Evolutionary conservation across 64 coral and sea anemone species (phyloP), one percentile per base, ranked within the genome.

Genomic region (Porites australiensis): DNA sequence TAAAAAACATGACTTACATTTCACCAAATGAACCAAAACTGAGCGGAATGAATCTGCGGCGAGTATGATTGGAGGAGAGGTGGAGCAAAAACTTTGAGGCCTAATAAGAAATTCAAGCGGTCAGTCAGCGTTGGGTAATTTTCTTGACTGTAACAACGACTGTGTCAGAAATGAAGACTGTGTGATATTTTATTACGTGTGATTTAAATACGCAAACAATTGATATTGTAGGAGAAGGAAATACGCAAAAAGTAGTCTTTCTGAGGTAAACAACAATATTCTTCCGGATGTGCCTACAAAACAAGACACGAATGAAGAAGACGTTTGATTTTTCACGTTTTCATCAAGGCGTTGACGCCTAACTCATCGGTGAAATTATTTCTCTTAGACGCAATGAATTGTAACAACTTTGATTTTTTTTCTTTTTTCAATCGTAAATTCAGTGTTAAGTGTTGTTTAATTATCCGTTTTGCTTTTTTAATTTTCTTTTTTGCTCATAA

Each of bases 161-260:
- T 64, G 53, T 50, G 63, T 3, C 4, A 51, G 9, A 50, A 84
- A 27, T 84, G 18, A 68, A n/a, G 48, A 50, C 13, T 49, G 81
- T 21, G 21, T 68, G 62, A 84, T 84, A 84, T 84, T 84, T 84
- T 19, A 48, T 69, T 68, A 16, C 63, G 27, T 51, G 19, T 51
- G 21, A 3, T 50, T 9, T 51, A 46, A 84, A 84, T 69, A 46
- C 47, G 81, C 48, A 84, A 84, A 84, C 81, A 84, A 69, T 22
- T 69, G 81, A 84, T 84, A 84, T 84, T 84, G 61, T 13, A 84
- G 69, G n/a, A 19, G 63, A 64, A 84, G 81, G 81, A 84, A 84
- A 84, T 69, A 21, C 63, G 81, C 18, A 16, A 64, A 84, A 76
- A 50, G 12, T 8, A 76, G 61, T 69, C 61, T 68, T 84, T 84